Evolutionary conservation across 2,113 vertebrate species (phyloP).

Genomic region (Cacatua alba): DNA sequence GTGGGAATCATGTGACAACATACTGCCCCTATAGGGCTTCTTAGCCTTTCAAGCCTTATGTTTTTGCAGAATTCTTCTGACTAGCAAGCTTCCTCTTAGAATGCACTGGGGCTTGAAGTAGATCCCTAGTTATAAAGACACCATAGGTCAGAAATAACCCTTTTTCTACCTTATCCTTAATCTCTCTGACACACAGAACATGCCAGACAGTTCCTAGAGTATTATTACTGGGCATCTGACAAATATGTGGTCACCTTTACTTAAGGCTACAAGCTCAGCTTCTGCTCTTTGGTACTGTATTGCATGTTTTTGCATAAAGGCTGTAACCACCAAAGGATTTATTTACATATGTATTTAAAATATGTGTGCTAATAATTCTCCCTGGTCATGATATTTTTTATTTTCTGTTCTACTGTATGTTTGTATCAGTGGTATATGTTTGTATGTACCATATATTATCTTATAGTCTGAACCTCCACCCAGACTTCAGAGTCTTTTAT

Average conservation of each 20-base stretch:
- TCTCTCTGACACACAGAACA: not conserved
- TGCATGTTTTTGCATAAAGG: not conserved
- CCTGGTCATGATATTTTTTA: not conserved
- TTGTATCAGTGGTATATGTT: not conserved
- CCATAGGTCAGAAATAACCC: not conserved
- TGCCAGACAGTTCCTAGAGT: not conserved
- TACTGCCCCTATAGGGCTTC: not conserved
- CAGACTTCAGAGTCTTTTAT: not conserved
- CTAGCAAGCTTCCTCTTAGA: not conserved
- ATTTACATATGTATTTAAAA: not conserved
- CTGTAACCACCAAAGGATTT: not conserved
- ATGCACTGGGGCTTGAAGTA: not conserved
- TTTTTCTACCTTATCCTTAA: not conserved
- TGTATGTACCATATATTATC: not conserved
- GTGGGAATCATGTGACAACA: not conserved
- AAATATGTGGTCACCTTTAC: not conserved
- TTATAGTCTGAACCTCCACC: not conserved
- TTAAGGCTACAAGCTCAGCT: not conserved
- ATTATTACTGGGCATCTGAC: not conserved
- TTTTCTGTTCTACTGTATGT: not conserved
- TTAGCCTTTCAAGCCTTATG: not conserved
- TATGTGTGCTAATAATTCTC: fast-evolving
- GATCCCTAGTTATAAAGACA: not conserved
- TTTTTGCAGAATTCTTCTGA: not conserved
- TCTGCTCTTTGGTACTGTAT: not conserved